Conservation (phyloP, 2,113 vertebrate genomes). For the Sclerurus mexicanus region DNA sequence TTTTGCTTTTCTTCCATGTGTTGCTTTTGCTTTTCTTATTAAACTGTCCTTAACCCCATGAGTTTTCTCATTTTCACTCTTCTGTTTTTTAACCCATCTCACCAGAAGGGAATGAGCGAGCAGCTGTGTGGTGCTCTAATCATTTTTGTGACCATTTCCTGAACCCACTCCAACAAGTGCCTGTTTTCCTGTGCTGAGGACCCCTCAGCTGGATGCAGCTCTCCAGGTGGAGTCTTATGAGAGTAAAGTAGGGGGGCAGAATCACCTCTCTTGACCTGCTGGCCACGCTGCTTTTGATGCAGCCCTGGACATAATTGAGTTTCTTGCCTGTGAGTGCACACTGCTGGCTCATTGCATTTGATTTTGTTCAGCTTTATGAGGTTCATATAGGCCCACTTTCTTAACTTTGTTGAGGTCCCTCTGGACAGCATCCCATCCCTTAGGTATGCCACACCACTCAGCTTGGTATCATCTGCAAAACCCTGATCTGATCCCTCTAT, state of each 20-base stretch:
- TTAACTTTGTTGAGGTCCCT: not conserved
- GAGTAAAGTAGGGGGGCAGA: not conserved
- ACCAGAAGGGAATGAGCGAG: not conserved
- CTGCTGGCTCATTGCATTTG: not conserved
- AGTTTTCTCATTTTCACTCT: not conserved
- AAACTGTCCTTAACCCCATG: not conserved
- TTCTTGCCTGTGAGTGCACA: not conserved
- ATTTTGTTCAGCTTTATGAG: not conserved
- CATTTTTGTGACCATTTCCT: not conserved
- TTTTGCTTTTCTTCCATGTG: not conserved
- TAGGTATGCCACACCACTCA: not conserved
- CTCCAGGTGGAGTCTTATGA: not conserved
- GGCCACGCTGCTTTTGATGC: not conserved
- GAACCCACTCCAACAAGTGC: not conserved
- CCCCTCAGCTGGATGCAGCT: not conserved
- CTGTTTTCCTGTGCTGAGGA: not conserved
- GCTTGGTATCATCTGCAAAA: not conserved
- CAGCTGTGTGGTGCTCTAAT: not conserved
- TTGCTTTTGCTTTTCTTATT: not conserved
- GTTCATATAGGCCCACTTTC: not conserved
- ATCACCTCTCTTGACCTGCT: not conserved
- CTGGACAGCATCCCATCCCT: not conserved
- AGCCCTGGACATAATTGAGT: not conserved
- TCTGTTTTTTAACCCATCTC: not conserved
- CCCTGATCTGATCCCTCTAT: not conserved